Evolutionary conservation across 1,140 invertebrate species (phyloP).

Genomic region (Ctenoplectra terminalis): DNA sequence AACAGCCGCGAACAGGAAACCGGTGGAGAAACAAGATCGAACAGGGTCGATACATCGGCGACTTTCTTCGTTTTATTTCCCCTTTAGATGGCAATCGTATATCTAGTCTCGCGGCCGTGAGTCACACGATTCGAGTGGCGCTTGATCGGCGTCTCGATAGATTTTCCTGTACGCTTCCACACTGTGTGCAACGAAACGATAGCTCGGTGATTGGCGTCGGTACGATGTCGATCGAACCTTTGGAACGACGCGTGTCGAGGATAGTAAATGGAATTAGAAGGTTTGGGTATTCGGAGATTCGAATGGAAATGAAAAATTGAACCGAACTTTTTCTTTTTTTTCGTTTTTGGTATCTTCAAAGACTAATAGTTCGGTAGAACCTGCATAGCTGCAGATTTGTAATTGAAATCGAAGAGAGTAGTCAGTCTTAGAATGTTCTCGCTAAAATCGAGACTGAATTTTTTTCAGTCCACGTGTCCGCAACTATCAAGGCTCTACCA

Average conservation of each 20-base stretch:
- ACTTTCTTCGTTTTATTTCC: not conserved
- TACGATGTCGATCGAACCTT: not conserved
- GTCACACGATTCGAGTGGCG: not conserved
- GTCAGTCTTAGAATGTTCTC: no score
- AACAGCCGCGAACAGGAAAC: not conserved
- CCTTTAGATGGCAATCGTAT: not conserved
- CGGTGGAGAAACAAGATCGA: not conserved
- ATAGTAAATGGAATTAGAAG: not conserved
- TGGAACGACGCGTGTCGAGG: not conserved
- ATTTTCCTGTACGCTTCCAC: not conserved
- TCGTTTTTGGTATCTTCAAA: no score
- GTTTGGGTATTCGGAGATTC: not conserved
- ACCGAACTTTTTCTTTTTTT: no score
- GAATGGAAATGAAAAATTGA: no score
- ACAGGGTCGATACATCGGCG: not conserved
- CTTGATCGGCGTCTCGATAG: constrained; percentile 1
- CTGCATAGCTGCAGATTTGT: no score
- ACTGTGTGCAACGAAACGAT: not conserved
- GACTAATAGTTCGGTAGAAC: no score
- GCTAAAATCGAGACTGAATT: no score
- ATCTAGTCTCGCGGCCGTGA: not conserved
- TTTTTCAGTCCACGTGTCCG: no score
- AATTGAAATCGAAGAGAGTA: no score
- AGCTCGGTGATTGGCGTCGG: not conserved
- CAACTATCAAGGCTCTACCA: no score